Percentiles rank a stretch among this genome's conserved stretches.
These are phyloP conservation scores for Entomobrya multifasciata DNA, from an alignment of 2,888 invertebrate genomes.

Conservation along the genomic window DNA sequence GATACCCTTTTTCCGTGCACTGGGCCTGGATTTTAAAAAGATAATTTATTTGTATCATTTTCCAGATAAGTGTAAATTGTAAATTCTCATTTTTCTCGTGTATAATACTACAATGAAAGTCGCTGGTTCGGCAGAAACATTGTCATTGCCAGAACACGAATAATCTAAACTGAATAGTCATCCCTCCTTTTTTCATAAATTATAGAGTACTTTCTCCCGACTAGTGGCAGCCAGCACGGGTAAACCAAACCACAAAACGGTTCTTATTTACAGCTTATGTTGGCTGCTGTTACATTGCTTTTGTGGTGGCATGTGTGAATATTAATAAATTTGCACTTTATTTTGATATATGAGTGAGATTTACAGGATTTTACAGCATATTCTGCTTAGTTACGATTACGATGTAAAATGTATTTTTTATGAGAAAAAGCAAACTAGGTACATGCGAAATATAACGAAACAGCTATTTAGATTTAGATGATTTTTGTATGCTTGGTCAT, in stretches of 20 bases:
- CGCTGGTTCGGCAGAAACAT: background rate
- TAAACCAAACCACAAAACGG: background rate
- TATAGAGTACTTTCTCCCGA: slow-evolving; percentile 18
- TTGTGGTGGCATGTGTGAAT: background rate
- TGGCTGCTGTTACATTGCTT: background rate
- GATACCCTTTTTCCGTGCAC: background rate
- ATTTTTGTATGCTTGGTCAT: too few species aligned
- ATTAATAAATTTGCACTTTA: slow-evolving; percentile 3
- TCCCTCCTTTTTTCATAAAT: slow-evolving; percentile 34
- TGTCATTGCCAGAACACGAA: slow-evolving; percentile 23
- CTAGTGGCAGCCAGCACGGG: background rate
- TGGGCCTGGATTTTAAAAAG: slow-evolving; percentile 30
- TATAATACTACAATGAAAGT: background rate
- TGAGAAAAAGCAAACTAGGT: too few species aligned
- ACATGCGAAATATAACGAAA: too few species aligned
- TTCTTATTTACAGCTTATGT: background rate
- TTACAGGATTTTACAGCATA: too few species aligned
- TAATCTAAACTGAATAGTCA: slow-evolving; percentile 30
- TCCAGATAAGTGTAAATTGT: slow-evolving; percentile 5
- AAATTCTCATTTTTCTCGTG: background rate
- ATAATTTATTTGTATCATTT: slow-evolving; percentile 16
- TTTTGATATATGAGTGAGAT: background rate
- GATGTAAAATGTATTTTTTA: too few species aligned
- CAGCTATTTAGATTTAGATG: too few species aligned
- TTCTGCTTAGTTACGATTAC: too few species aligned